Evolutionary conservation across 2,113 vertebrate genomes (phyloP), one percentile per base, ranked within the genome.

Genomic region (Crotalus tigris): DNA sequence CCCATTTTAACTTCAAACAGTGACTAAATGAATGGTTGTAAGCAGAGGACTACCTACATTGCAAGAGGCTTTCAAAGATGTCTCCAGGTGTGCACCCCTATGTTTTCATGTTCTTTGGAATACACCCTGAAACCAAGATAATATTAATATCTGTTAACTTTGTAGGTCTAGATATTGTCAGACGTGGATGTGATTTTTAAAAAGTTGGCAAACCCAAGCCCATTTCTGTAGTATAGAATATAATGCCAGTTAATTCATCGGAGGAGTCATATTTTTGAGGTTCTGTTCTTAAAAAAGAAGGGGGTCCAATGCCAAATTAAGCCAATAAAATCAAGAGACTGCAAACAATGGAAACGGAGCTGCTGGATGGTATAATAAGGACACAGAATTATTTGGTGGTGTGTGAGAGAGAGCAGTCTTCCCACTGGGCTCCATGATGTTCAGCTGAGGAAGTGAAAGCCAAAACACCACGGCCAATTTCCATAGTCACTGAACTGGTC

Each of bases 341-440:
- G 9, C 39, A 55, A 90, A 92, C 49, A 92, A 51, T 1, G 59
- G 59, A 2, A 92, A 24, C 5, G 7, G 17, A 91, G 44, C n/a
- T 33, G 92, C 92, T 2, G 85, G 2, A 2, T 58, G 1, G 10
- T 21, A 8, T 5, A 94, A 4, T 0, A 0, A 88, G 3, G 1
- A 1, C 0, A 1, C 90, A 23, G 29, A 91, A 91, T 55, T 0
- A 0, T 5, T 85, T 29, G 3, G 17, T 44, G 24, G 11, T 53
- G 26, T 53, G 24, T 57, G 23, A 81, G 53, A 21, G 53, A 21
- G 12, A 85, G 11, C 3, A 26, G 5, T 12, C 29, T 69, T n/a
- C 46, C 23, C 9, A 9, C 9, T 61, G 17, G n/a, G 23, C 15
- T n/a, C 24, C 64, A 51, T 39, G 51, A 91, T 75, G 51, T 54